Base-by-base conservation (phyloP, 37 sponge, comb jelly and placozoan species). In the Diacarnus erythraeanus region DNA sequence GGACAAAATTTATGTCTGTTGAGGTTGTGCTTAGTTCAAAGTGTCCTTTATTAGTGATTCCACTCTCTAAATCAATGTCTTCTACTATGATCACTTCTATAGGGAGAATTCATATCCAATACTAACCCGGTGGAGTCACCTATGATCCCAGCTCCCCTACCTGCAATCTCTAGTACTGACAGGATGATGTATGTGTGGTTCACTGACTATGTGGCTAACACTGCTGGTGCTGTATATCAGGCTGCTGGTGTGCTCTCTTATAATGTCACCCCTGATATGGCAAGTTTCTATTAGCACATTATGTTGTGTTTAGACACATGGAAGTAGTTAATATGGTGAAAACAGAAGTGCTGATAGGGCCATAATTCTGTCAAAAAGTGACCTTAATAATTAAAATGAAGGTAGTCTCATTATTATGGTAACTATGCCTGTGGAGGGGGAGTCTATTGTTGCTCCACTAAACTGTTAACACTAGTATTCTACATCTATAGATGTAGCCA, bases 101-200 rank as follows among this genome's bases (percentile, higher is more conserved):
- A 94, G 92, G 97, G 91, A 9, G 93, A 93, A 74, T 96, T 95
- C 42, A 75, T 84, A 26, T 56, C 71, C 38, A 76, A 78, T 30
- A 59, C 87, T 2, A 29, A 89, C 12, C 96, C 93, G 6, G 77
- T 64, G 0, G 96, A 95, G 61, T 82, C 83, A 60, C 90, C 93
- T 35, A 86, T 84, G 69, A 63, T 84, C 63, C 89, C 94, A 12
- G 57, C 80, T 1, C 66, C 87, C 27, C 79, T 96, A 41, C 97
- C 97, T n/a, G 67, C 79, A 10, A 61, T 86, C 35, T 70, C 57
- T 25, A 72, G 78, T 41, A 58, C 64, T 23, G 42, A 35, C 35
- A 84, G 66, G 36, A 95, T 95, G 96, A 37, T 95, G 78, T 91
- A 87, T 59, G 59, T 95, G 17, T 95, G 96, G 96, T 69, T 95